These are phyloP conservation scores for Brachypalpus laphriformis DNA, from an alignment of 2,888 invertebrate species.

Conservation along the genomic window DNA sequence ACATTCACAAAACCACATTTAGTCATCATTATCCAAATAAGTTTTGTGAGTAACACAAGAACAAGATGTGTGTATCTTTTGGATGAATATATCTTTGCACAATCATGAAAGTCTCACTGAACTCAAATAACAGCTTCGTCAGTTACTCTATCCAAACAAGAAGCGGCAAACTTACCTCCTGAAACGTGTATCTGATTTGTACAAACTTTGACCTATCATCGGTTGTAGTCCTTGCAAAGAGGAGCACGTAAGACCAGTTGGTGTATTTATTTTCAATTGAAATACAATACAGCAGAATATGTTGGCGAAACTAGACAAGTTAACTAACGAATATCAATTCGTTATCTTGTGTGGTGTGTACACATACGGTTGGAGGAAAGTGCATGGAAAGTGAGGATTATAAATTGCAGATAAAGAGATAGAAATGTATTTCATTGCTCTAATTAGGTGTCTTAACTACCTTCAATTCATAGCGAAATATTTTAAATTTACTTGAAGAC, in stretches of 20 bases:
- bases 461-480: too few relatives aligned
- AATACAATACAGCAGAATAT: background rate
- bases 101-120: constrained; percentile 28
- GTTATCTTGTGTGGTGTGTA: background rate
- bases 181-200: constrained; percentile 17
- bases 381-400: background rate
- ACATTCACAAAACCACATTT: constrained; percentile 44
- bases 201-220: constrained; percentile 15
- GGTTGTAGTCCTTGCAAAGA: background rate
- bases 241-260: constrained; percentile 20
- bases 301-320: background rate
- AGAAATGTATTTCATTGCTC: background rate
- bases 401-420: background rate
- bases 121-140: constrained; percentile 32
- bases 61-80: background rate
- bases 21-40: constrained; percentile 40
- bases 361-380: background rate
- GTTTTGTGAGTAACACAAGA: background rate
- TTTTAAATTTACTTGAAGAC: too few relatives aligned
- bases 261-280: constrained; percentile 31
- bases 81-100: constrained; percentile 1
- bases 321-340: constrained; percentile 31
- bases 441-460: background rate
- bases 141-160: background rate
- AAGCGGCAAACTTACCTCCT: background rate